Percentiles rank a stretch among this genome's conserved stretches.
Evolutionary conservation across 2,113 vertebrate species (phyloP).

Genomic region (Okapia johnstoni): DNA sequence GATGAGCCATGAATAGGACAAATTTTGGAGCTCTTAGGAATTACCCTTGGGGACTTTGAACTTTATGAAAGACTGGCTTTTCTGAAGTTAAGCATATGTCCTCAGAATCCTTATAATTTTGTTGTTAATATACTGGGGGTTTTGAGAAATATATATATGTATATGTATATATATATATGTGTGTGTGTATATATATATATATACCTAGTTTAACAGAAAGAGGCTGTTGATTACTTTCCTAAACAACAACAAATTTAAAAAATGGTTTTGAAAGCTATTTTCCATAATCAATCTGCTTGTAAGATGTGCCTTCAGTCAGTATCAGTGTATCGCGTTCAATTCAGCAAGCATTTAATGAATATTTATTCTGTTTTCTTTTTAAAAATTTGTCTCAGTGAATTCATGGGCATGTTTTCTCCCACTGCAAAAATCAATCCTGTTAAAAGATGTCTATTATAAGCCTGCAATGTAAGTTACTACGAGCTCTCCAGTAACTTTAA

Average conservation of each 20-base stretch:
- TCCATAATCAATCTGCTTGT: background rate
- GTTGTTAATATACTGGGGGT: background rate
- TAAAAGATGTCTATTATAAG: slow-evolving; percentile 8
- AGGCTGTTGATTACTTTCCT: background rate
- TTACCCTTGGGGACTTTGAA: background rate
- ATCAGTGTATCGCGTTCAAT: background rate
- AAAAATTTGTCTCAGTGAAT: slow-evolving; percentile 12
- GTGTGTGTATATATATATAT: too few species aligned
- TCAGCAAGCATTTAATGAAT: background rate
- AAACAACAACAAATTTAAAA: background rate
- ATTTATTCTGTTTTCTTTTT: slow-evolving; percentile 25
- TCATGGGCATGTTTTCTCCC: background rate
- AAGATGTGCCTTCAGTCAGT: background rate
- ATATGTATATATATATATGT: background rate
- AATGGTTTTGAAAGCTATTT: slow-evolving; percentile 23
- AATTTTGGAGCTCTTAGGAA: background rate
- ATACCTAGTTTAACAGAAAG: background rate
- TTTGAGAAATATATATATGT: background rate
- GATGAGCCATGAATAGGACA: background rate
- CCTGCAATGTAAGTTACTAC: background rate
- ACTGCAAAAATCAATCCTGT: background rate
- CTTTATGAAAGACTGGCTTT: background rate
- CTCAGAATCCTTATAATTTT: background rate
- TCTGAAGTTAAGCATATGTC: background rate
- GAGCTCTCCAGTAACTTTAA: background rate